These are phyloP conservation scores for Sebastes diaconus DNA, from an alignment of 2,797 vertebrate species.

Conservation along the genomic window DNA sequence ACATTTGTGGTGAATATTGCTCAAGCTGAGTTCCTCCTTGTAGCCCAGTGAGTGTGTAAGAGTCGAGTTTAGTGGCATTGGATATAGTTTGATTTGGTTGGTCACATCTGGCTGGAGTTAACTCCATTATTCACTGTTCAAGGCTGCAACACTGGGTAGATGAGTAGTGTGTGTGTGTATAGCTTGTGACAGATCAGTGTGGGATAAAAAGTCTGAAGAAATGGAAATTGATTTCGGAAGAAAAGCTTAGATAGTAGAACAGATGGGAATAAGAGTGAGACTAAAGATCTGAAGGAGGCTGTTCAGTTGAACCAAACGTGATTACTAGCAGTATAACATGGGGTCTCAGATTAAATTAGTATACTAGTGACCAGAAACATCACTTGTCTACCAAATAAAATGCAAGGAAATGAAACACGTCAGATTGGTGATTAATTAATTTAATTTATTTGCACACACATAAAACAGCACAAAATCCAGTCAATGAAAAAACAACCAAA, in stretches of 20 bases:
- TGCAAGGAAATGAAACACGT: neutral
- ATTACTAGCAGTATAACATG: neutral
- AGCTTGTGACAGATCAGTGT: neutral
- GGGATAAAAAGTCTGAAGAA: neutral
- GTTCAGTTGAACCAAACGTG: neutral
- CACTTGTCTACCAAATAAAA: neutral
- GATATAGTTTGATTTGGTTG: neutral
- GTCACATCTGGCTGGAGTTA: neutral
- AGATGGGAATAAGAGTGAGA: neutral
- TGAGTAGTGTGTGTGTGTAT: neutral
- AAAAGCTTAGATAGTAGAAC: neutral
- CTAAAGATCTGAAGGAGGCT: neutral
- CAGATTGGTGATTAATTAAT: neutral
- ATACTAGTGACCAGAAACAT: neutral
- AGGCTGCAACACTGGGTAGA: neutral
- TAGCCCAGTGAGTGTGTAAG: neutral
- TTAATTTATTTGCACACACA: too few species aligned
- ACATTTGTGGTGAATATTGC: slow-evolving; percentile 30
- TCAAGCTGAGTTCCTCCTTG: slow-evolving; percentile 19
- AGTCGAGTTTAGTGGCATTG: neutral
- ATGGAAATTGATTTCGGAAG: neutral
- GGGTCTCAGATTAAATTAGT: neutral
- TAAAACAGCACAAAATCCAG: too few species aligned
- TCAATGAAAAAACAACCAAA: too few species aligned
- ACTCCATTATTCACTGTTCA: neutral